A percentile compares a stretch with the other conserved stretches of the same genome.
These are phyloP conservation scores for Illadopsis cleaveri DNA, from an alignment of 2,113 vertebrate species.

Conservation along the genomic window DNA sequence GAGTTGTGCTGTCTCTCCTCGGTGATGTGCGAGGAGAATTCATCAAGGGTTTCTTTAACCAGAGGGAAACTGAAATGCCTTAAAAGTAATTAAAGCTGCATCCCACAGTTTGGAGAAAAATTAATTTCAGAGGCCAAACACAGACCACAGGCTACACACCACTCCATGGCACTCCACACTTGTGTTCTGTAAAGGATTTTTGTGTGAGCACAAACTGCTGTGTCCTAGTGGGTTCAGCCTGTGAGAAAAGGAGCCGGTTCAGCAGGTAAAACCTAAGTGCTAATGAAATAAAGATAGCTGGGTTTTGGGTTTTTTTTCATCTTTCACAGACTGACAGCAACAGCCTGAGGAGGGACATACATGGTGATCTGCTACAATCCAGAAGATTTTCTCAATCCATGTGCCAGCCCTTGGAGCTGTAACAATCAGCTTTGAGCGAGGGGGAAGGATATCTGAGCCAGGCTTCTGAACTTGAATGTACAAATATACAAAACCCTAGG, in stretches of 20 bases:
- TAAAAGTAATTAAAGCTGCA: not conserved
- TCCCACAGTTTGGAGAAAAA: not conserved
- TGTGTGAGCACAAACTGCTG: not conserved
- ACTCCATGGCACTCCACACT: not conserved
- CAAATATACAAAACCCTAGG: not conserved
- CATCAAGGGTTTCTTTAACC: not conserved
- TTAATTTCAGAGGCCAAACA: not conserved
- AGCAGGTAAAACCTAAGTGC: not conserved
- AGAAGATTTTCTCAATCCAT: not conserved
- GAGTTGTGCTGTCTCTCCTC: not conserved
- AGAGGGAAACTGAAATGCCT: not conserved
- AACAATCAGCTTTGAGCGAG: not conserved
- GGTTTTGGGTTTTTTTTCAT: not conserved
- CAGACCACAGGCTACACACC: not conserved
- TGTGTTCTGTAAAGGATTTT: not conserved
- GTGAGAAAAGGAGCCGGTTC: not conserved
- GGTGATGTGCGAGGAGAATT: not conserved
- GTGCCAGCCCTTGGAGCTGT: not conserved
- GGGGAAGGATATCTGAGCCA: not conserved
- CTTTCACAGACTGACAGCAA: not conserved
- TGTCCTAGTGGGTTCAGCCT: not conserved
- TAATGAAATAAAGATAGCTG: not conserved
- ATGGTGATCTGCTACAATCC: not conserved
- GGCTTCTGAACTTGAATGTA: not conserved
- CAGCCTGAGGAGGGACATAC: not conserved